A percentile compares a stretch with the other conserved stretches of the same genome.
Evolutionary conservation across 1,140 invertebrate genomes (phyloP).

Genomic region (Paralvinella palmiformis): DNA sequence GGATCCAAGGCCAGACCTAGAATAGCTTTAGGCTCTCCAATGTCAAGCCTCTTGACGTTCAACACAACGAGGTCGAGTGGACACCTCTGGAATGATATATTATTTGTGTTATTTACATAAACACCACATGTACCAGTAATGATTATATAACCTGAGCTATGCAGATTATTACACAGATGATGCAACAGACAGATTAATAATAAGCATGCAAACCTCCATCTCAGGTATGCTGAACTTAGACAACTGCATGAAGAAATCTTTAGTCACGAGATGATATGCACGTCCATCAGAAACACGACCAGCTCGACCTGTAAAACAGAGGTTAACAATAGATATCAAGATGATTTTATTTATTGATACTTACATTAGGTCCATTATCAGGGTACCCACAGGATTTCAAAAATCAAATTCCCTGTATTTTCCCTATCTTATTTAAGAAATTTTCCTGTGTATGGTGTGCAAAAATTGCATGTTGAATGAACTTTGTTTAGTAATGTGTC

Average conservation of each 20-base stretch:
- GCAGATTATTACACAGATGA: neutral
- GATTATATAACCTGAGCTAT: neutral
- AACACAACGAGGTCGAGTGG: constrained; percentile 80
- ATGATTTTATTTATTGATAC: too few relatives aligned
- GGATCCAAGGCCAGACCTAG: constrained; percentile 80
- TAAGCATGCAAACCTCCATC: constrained; percentile 46
- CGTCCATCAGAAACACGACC: constrained; percentile 78
- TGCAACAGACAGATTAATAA: constrained; percentile 20
- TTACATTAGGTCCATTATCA: too few relatives aligned
- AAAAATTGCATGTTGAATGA: too few relatives aligned
- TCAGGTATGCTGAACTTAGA: constrained; percentile 43
- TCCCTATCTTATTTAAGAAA: too few relatives aligned
- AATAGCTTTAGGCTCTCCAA: constrained; percentile 76
- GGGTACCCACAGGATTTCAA: too few relatives aligned
- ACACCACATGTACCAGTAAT: neutral
- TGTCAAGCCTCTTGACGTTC: constrained; percentile 72
- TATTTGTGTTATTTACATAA: neutral
- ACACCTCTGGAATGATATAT: constrained; percentile 55
- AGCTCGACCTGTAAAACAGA: constrained; percentile 65
- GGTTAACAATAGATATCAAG: too few relatives aligned
- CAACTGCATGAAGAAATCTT: constrained; percentile 61
- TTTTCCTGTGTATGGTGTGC: too few relatives aligned
- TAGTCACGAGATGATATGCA: constrained; percentile 77
- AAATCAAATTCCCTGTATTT: too few relatives aligned
- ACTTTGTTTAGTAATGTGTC: too few relatives aligned